phyloP scores from a whole-genome alignment of 1,140 invertebrate species.

The Halesus radiatus region DNA sequence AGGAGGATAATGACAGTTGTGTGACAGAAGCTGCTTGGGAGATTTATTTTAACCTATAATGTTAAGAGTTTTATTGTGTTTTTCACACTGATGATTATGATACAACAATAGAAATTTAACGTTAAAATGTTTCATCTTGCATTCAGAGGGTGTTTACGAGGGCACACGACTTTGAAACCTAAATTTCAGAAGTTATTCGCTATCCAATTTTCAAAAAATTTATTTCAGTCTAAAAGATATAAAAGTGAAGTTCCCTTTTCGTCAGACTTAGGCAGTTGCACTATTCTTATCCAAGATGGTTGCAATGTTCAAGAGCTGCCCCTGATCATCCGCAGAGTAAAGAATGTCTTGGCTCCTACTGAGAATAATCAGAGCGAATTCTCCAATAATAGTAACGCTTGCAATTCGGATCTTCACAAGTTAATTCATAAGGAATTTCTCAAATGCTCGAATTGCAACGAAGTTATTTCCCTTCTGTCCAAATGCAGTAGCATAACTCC shows the following conservation, averaged over 20 bases:
- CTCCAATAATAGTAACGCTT: constrained; percentile 13
- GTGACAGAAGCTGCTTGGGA: too few species aligned
- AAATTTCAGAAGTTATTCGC: not conserved
- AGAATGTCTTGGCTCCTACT: constrained; percentile 57
- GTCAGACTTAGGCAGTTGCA: constrained; percentile 44
- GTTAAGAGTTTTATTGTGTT: too few species aligned
- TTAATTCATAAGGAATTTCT: constrained; percentile 67
- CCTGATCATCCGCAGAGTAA: constrained; percentile 74
- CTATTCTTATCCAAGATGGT: constrained; percentile 76
- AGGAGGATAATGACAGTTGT: too few species aligned
- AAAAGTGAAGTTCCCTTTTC: constrained; percentile 7
- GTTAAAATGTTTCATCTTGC: constrained; percentile 8
- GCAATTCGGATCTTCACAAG: constrained; percentile 62
- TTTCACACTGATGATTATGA: too few species aligned
- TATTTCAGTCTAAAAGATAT: constrained; percentile 4
- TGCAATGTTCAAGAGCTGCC: constrained; percentile 78
- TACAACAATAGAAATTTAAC: too few species aligned
- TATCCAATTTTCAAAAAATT: not conserved
- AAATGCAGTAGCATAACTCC: constrained; percentile 69
- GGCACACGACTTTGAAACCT: not conserved
- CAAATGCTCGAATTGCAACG: constrained; percentile 63
- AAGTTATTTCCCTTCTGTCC: constrained; percentile 66
- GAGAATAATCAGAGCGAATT: constrained; percentile 57
- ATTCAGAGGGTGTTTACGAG: not conserved
- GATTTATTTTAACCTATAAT: too few species aligned